Percentiles rank a stretch among this genome's conserved stretches.
phyloP scores from a whole-genome alignment of 2,888 invertebrate species.

The Nemoura dubitans region DNA sequence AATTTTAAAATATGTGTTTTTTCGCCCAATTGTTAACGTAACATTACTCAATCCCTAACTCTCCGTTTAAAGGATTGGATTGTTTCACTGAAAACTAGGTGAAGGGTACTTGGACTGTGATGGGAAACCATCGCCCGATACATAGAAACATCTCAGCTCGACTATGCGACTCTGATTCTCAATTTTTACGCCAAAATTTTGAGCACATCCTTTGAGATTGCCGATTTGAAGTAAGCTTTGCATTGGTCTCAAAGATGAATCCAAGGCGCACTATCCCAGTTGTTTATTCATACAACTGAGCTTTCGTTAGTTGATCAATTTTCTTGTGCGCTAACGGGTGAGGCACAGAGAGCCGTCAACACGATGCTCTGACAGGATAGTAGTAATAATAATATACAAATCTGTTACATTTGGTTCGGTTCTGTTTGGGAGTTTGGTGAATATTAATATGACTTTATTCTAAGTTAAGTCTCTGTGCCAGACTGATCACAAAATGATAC shows the following conservation, averaged over 20 bases:
- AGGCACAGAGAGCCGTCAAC: neutral
- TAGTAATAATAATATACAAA: neutral
- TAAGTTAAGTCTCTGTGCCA: neutral
- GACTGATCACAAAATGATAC: neutral
- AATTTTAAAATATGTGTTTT: neutral
- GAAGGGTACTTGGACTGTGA: too few relatives aligned
- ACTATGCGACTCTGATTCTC: too few relatives aligned
- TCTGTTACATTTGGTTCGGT: neutral
- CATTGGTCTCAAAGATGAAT: neutral
- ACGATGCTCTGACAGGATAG: neutral
- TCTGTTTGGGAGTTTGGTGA: neutral
- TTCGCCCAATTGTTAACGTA: neutral
- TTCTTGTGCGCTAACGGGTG: neutral
- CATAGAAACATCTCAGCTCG: too few relatives aligned
- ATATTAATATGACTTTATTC: neutral
- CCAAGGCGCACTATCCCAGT: neutral
- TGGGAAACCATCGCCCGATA: too few relatives aligned
- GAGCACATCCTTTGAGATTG: neutral
- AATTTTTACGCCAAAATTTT: too few relatives aligned
- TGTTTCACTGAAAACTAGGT: too few relatives aligned
- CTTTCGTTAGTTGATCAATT: constrained; percentile 3
- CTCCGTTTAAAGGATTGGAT: too few relatives aligned
- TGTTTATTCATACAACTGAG: neutral
- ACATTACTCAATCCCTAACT: too few relatives aligned
- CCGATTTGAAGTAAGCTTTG: neutral